Evolutionary conservation across 2,888 invertebrate species (phyloP), one percentile per base, ranked within the genome.

Genomic region (Hypselothyrea guttata): DNA sequence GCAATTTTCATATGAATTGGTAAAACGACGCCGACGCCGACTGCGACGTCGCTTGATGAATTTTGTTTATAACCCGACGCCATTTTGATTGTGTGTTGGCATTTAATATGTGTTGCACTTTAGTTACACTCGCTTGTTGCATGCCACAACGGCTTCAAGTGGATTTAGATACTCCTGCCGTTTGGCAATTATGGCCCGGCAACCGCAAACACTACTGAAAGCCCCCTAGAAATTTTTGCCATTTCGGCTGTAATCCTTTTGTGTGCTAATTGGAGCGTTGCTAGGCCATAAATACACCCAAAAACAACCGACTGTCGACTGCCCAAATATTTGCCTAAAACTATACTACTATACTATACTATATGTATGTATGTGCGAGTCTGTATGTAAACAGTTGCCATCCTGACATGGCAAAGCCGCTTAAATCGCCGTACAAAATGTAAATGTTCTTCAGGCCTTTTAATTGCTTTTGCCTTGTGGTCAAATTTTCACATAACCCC

Each of bases 1-100:
- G 84, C 84, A 85, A 84, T 84, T 84, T 82, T 82, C 71, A 71
- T 71, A 76, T 83, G 79, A 75, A 83, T 81, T 84, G 75, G 75
- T 65, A 66, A 62, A 77, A 52, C 69, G 55, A 46, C 45, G 44
- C 33, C 56, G 42, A 38, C 35, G 45, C 33, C 49, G 58, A 30
- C 30, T n/a, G 12, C 56, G 55, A 47, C 51, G 53, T 63, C 42
- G 75, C 62, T 69, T 78, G 77, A 78, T 81, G 81, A 64, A 77
- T 78, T 72, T 47, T 71, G 61, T 66, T 65, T 71, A 78, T 68
- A 67, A 63, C 52, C 55, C 53, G 60, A 75, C 71, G 63, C 70
- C 75, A 79, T 69, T 73, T 66, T 63, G 68, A 66, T 71, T 77
- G 56, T 69, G 52, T 62, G 61, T 53, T 63, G 55, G 68, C 79